Percentiles rank a stretch among this genome's conserved stretches.
Evolutionary conservation across 2,113 vertebrate species (phyloP).

Genomic region (Rhodinocichla rosea): DNA sequence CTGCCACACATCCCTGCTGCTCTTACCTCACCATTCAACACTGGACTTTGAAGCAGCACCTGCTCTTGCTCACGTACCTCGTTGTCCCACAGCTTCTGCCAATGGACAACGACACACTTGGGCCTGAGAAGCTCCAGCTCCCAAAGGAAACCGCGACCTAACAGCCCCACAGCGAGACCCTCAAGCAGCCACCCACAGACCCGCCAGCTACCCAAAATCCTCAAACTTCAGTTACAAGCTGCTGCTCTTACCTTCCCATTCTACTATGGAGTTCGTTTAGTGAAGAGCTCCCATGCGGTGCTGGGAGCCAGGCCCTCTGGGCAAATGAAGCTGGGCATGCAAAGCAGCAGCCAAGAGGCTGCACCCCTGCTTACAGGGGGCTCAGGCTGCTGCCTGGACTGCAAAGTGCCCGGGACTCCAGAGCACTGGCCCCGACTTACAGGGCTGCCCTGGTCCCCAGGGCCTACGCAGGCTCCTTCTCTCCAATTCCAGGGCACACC

Average conservation of each 20-base stretch:
- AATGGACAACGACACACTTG: accelerated
- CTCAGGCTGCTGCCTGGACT: background rate
- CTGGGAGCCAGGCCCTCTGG: background rate
- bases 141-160: background rate
- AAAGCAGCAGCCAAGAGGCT: background rate
- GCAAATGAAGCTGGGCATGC: background rate
- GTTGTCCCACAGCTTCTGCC: accelerated
- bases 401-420: background rate
- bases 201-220: background rate
- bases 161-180: background rate
- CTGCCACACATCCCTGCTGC: background rate
- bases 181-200: background rate
- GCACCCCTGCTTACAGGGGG: background rate
- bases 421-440: background rate
- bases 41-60: accelerated
- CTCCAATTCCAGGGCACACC: background rate
- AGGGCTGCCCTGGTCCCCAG: background rate
- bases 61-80: background rate
- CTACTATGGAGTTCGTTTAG: accelerated
- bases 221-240: background rate
- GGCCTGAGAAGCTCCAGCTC: background rate
- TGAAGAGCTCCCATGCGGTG: accelerated
- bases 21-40: accelerated
- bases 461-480: background rate
- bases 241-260: background rate